Evolutionary conservation across 2,113 vertebrate species (phyloP).

Genomic region (Anolis sagrei): DNA sequence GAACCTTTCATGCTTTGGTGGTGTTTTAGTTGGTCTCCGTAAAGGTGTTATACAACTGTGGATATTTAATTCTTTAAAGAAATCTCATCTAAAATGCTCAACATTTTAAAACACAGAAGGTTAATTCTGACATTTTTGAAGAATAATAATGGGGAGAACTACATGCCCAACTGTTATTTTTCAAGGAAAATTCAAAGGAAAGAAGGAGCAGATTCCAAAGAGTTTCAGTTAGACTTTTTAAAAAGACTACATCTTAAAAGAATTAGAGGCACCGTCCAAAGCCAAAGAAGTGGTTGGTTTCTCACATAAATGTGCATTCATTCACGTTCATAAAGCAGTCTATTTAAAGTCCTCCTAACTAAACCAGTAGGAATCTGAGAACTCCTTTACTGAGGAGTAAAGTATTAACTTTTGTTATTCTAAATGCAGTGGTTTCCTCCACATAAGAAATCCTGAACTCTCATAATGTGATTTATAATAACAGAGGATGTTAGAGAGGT

Average conservation of each 20-base stretch:
- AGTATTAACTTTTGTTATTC: constrained; percentile 61
- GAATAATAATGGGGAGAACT: neutral
- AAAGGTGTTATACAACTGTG: no score
- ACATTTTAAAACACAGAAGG: neutral
- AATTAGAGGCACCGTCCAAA: constrained; percentile 2
- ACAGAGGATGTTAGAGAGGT: constrained; percentile 54
- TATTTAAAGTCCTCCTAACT: constrained; percentile 55
- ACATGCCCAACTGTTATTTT: neutral
- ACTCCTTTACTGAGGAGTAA: constrained; percentile 54
- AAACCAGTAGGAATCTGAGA: constrained; percentile 61
- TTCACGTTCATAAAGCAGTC: constrained; percentile 9
- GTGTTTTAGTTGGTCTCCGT: no score
- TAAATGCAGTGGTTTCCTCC: constrained; percentile 64
- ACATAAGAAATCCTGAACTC: constrained; percentile 44
- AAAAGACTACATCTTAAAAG: constrained; percentile 15
- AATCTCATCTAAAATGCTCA: neutral
- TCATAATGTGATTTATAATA: constrained; percentile 61
- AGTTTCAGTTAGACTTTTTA: neutral
- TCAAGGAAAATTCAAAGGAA: constrained; percentile 1
- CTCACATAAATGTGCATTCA: constrained; percentile 31
- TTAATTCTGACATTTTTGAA: neutral
- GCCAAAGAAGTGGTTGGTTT: constrained; percentile 32
- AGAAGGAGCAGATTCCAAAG: neutral
- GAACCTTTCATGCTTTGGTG: no score
- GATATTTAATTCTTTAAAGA: neutral